phyloP scores from a whole-genome alignment of 2,888 invertebrate genomes.

The Philereme vetulata region DNA sequence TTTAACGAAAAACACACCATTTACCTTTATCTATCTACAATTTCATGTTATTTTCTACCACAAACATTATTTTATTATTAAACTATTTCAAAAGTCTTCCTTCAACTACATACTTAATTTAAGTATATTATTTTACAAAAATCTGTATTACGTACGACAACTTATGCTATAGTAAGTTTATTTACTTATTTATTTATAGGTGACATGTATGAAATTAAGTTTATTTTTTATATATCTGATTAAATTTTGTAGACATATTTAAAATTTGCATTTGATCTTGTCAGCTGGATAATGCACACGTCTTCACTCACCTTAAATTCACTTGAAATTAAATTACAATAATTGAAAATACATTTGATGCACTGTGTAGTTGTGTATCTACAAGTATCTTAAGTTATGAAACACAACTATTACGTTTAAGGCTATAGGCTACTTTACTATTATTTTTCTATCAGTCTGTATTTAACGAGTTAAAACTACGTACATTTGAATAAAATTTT shows the following conservation, averaged over 20 bases:
- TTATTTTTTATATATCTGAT: too few relatives aligned
- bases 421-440: slow-evolving; percentile 30
- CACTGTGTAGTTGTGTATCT: too few relatives aligned
- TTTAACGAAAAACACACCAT: slow-evolving; percentile 27
- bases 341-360: too few relatives aligned
- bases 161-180: slow-evolving; percentile 6
- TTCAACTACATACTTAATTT: slow-evolving; percentile 38
- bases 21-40: slow-evolving; percentile 23
- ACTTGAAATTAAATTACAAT: too few relatives aligned
- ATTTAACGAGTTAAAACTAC: slow-evolving; percentile 58
- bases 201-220: not conserved
- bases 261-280: too few relatives aligned
- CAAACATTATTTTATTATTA: slow-evolving; percentile 41
- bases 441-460: slow-evolving; percentile 70
- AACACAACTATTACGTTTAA: not conserved
- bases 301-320: too few relatives aligned
- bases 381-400: not conserved
- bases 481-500: slow-evolving; percentile 13
- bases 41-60: slow-evolving; percentile 49
- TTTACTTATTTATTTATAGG: not conserved
- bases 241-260: too few relatives aligned
- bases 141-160: slow-evolving; percentile 2
- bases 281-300: too few relatives aligned
- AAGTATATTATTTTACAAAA: slow-evolving; percentile 21
- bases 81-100: slow-evolving; percentile 49